Evolutionary conservation across 2,888 invertebrate genomes (phyloP), one percentile per base, ranked within the genome.

Genomic region (Biston betularia): DNA sequence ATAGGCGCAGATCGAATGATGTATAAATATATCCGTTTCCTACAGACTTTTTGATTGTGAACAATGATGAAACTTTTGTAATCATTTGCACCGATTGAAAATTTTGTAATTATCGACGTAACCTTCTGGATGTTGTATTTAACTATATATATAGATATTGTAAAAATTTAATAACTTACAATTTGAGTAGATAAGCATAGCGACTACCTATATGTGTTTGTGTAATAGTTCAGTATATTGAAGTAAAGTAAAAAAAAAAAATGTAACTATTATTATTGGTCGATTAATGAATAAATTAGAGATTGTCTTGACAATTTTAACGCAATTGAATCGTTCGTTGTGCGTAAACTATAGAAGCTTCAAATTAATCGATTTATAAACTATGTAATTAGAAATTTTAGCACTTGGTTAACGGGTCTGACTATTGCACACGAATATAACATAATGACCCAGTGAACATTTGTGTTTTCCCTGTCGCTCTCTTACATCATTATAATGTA

Each of bases 101-200:
- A 87, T 90, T 91, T 92, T 93, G 92, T 93, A 92, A 92, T 90
- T 90, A 92, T 87, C 86, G 87, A 90, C 86, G 84, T 92, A 88
- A 88, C 84, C 82, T 90, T 93, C 92, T 92, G 90, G 84, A 92
- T 93, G 93, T 93, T 87, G 92, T 92, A 90, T 91, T 90, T 90
- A 90, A 90, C 86, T 89, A 85, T 85, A 87, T 90, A 89, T n/a
- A 90, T 86, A 80, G 84, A 83, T 89, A 90, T 88, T 93, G 92
- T 92, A 92, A 88, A 92, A 88, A 89, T 82, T 83, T 86, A 86
- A 86, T 87, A 86, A 91, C 82, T 86, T 87, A 87, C 87, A 87
- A 89, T 88, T 90, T 78, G 84, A 87, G 89, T 92, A 90, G 91
- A 81, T 87, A 86, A 89, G 84, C 80, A 85, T 91, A 91, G 90